Conservation (phyloP, 2,888 invertebrate genomes). For the Macaria liturata region DNA sequence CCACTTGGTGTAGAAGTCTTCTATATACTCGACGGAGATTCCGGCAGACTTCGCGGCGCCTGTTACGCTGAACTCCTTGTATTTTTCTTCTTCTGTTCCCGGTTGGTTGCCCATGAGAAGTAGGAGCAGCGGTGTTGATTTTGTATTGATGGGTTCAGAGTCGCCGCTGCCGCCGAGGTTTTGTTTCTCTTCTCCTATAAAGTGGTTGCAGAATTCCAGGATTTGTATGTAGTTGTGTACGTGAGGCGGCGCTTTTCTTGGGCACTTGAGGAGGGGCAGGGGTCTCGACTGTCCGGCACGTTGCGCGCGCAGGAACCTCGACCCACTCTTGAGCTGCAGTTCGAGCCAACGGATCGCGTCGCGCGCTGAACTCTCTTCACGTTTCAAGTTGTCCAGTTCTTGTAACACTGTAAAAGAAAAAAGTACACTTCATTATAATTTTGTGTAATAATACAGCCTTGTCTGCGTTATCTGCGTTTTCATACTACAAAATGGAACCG, state of each 20-base stretch:
- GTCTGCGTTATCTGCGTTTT: too few species aligned
- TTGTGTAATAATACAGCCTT: too few species aligned
- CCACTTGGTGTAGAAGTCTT: conserved; percentile 93
- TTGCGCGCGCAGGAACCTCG: conserved; percentile 93
- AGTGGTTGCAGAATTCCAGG: conserved; percentile 92
- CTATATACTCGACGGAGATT: conserved; percentile 91
- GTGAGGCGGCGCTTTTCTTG: conserved; percentile 69
- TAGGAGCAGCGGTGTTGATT: conserved; percentile 86
- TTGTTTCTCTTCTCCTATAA: conserved; percentile 76
- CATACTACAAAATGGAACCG: too few species aligned
- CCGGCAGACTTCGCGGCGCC: conserved; percentile 92
- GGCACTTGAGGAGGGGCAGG: conserved; percentile 82
- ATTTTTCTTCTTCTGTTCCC: conserved; percentile 73
- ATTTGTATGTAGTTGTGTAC: conserved; percentile 90
- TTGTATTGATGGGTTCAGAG: conserved; percentile 56
- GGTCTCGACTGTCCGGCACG: conserved; percentile 91
- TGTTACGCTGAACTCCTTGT: conserved; percentile 87
- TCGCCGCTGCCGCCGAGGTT: conserved; percentile 65
- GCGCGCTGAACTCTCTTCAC: conserved; percentile 91
- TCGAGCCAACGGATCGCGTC: conserved; percentile 98
- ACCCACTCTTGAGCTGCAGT: conserved; percentile 92
- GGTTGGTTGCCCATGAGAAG: conserved; percentile 87
- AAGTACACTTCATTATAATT: background rate
- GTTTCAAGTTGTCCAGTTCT: conserved; percentile 94
- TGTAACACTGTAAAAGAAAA: conserved; percentile 88